Percentiles rank a stretch among this genome's conserved stretches.
Evolutionary conservation across 2,113 vertebrate species (phyloP).

Genomic region (Corapipo altera): DNA sequence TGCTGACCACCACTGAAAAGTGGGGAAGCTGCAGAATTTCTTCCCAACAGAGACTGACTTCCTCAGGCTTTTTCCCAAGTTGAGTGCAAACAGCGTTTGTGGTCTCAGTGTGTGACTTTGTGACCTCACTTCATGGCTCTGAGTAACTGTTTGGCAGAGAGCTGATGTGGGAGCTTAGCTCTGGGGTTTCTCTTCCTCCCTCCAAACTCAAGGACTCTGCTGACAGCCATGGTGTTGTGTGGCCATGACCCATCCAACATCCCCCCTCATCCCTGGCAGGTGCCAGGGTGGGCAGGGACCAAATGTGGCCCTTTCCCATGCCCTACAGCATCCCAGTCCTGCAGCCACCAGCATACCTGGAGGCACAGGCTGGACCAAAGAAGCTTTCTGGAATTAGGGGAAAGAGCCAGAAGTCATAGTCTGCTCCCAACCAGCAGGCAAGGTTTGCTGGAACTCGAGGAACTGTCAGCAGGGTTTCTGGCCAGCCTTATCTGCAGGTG

Average conservation of each 20-base stretch:
- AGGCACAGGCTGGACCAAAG: neutral
- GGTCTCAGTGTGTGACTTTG: neutral
- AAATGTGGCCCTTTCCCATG: rapidly evolving
- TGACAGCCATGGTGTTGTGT: rapidly evolving
- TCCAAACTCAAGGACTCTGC: neutral
- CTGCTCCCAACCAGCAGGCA: neutral
- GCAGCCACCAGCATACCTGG: neutral
- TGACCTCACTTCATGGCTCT: neutral
- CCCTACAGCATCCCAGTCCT: neutral
- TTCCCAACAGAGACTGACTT: neutral
- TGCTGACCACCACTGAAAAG: neutral
- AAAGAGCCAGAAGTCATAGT: neutral
- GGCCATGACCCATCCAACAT: rapidly evolving
- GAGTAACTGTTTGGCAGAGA: neutral
- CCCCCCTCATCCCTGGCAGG: rapidly evolving
- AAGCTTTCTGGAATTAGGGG: neutral
- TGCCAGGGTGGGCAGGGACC: neutral
- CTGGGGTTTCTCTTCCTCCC: neutral
- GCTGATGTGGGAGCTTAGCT: neutral
- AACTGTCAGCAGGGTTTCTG: neutral
- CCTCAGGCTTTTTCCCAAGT: neutral
- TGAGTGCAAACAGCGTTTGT: neutral
- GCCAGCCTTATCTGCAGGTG: neutral
- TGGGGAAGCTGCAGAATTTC: neutral
- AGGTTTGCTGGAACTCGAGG: neutral